Percentiles rank a stretch among this genome's conserved stretches.
phyloP scores from a whole-genome alignment of 2,888 invertebrate genomes.

The Hyles lineata region DNA sequence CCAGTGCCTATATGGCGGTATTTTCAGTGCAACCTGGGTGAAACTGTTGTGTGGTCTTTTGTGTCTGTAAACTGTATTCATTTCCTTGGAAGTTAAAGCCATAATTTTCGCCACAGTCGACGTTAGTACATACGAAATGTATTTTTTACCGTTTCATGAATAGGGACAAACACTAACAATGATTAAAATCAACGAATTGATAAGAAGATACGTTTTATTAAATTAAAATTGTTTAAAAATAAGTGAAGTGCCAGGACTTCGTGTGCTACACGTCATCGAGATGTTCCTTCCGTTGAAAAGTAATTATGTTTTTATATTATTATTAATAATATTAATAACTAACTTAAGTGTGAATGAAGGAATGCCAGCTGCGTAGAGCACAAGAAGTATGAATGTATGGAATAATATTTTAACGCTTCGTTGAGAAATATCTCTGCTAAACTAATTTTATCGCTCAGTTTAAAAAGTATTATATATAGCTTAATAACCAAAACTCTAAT shows the following conservation, averaged over 20 bases:
- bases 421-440: background rate
- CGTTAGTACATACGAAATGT: too few species aligned
- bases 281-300: slow-evolving; percentile 68
- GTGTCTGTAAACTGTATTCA: too few species aligned
- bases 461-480: too few species aligned
- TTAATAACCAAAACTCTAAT: too few species aligned
- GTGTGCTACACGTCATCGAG: slow-evolving; percentile 75
- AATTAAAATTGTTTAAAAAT: slow-evolving; percentile 20
- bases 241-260: slow-evolving; percentile 62
- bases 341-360: slow-evolving; percentile 65
- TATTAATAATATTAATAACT: slow-evolving; percentile 43
- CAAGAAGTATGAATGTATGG: slow-evolving; percentile 70
- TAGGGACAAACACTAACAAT: too few species aligned
- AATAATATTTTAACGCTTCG: slow-evolving; percentile 10
- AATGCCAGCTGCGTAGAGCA: slow-evolving; percentile 76
- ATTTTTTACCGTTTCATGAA: too few species aligned
- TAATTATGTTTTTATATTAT: slow-evolving; percentile 53
- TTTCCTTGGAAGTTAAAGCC: too few species aligned
- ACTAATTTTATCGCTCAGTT: too few species aligned
- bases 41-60: too few species aligned
- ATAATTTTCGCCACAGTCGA: too few species aligned
- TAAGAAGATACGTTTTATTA: background rate
- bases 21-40: too few species aligned
- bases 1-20: too few species aligned
- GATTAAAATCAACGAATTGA: background rate